Conservation (phyloP, 2,888 invertebrate species). For the Adela reaumurella region DNA sequence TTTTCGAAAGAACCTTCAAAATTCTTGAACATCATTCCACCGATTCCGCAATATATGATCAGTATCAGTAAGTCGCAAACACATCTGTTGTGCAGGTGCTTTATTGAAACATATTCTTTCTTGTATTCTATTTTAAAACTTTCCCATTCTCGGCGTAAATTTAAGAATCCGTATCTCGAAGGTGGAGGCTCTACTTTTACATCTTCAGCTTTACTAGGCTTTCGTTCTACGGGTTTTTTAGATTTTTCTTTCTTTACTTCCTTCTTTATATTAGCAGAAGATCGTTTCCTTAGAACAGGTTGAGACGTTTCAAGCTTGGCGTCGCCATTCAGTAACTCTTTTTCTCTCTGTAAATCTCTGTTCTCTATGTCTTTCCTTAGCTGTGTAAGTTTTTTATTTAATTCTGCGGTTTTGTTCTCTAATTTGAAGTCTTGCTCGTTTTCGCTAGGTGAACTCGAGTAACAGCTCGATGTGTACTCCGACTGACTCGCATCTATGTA, state of each 20-base stretch:
- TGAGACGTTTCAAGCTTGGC: slow-evolving; percentile 19
- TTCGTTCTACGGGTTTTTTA: slow-evolving; percentile 17
- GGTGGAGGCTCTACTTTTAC: slow-evolving; percentile 22
- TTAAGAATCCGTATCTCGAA: slow-evolving; percentile 40
- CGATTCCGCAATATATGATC: slow-evolving; percentile 71
- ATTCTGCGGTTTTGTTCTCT: slow-evolving; percentile 41
- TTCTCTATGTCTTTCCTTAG: slow-evolving; percentile 37
- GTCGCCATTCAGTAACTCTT: slow-evolving; percentile 22
- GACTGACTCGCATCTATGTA: slow-evolving; percentile 52
- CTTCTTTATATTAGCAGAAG: slow-evolving; percentile 20
- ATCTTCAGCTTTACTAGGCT: slow-evolving; percentile 16
- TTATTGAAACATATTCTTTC: slow-evolving; percentile 51
- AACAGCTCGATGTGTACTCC: slow-evolving; percentile 50
- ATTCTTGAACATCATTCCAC: slow-evolving; percentile 75
- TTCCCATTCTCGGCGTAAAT: slow-evolving; percentile 49
- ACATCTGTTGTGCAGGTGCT: slow-evolving; percentile 61
- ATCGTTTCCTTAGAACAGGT: slow-evolving; percentile 30
- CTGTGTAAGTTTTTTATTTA: slow-evolving; percentile 39
- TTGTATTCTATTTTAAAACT: slow-evolving; percentile 58
- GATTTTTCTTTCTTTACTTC: slow-evolving; percentile 19
- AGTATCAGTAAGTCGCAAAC: slow-evolving; percentile 65
- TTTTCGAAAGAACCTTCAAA: slow-evolving; percentile 84
- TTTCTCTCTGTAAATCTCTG: no score
- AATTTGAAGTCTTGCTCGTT: slow-evolving; percentile 51
- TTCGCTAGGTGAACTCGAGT: slow-evolving; percentile 49